A percentile compares a stretch with the other conserved stretches of the same genome.
These are phyloP conservation scores for Acomys russatus DNA, from an alignment of 2,797 vertebrate species.

Conservation along the genomic window DNA sequence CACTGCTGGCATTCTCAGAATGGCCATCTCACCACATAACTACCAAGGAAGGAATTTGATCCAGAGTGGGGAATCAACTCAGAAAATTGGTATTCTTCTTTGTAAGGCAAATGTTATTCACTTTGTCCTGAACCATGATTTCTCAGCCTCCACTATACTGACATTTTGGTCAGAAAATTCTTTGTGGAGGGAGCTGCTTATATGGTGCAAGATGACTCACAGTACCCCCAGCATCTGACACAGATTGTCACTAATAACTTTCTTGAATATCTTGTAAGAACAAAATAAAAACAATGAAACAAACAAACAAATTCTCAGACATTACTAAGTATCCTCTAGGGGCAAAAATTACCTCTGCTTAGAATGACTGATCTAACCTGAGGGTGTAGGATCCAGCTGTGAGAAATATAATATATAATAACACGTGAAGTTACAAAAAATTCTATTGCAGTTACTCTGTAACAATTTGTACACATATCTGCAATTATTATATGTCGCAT, in stretches of 20 bases:
- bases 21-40: neutral
- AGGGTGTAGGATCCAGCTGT: neutral
- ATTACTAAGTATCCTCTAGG: neutral
- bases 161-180: neutral
- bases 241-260: neutral
- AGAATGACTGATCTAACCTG: neutral
- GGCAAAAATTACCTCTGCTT: neutral
- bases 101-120: conserved; percentile 29
- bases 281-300: neutral
- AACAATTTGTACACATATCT: conserved; percentile 4
- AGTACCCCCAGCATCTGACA: neutral
- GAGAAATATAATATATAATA: conserved; percentile 12
- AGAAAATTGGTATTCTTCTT: neutral
- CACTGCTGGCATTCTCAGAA: no score
- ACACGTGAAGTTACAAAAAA: neutral
- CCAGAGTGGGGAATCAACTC: conserved; percentile 50
- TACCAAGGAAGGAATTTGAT: neutral
- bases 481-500: conserved; percentile 43
- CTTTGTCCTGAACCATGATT: conserved; percentile 26
- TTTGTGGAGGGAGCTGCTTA: neutral
- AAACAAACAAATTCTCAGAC: neutral
- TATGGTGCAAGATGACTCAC: neutral
- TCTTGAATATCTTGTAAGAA: neutral
- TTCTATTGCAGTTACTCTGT: neutral
- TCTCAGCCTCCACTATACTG: neutral